Evolutionary conservation across 2,797 vertebrate species (phyloP).

Genomic region (Amphiprion clarkii): DNA sequence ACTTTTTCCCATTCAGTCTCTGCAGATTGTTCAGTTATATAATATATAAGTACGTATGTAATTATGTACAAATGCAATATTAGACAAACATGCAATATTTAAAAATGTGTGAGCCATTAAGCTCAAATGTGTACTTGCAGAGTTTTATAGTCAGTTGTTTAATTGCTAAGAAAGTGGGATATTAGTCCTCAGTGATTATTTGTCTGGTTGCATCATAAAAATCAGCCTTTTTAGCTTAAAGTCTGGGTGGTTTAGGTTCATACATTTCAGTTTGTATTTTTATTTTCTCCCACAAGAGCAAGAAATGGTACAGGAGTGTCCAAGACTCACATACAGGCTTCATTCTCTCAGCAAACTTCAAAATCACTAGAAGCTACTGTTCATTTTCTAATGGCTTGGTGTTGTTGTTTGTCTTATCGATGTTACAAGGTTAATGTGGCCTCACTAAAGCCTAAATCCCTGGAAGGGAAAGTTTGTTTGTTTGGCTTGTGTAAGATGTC

Average conservation of each 20-base stretch:
- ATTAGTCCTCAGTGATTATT: too few species aligned
- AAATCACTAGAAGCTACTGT: neutral
- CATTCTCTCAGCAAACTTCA: neutral
- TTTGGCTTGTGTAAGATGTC: slow-evolving; percentile 26
- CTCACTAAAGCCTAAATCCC: slow-evolving; percentile 18
- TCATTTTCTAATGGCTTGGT: neutral
- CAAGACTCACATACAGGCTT: neutral
- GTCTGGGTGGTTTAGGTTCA: neutral
- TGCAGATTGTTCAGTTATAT: neutral
- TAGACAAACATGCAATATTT: too few species aligned
- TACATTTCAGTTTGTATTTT: neutral
- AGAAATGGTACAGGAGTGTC: too few species aligned
- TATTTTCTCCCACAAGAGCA: too few species aligned
- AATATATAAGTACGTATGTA: neutral
- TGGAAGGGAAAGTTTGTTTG: slow-evolving; percentile 36
- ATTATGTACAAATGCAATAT: neutral
- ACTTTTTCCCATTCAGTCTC: neutral
- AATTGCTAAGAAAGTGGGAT: neutral
- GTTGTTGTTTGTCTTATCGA: slow-evolving; percentile 2
- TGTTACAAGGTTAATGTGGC: slow-evolving; percentile 41
- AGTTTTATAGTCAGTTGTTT: neutral
- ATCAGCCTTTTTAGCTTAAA: too few species aligned
- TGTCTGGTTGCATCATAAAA: too few species aligned
- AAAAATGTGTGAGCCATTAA: too few species aligned
- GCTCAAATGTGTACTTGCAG: neutral